Conservation (phyloP, 1,140 invertebrate species). For the Ruditapes philippinarum region DNA sequence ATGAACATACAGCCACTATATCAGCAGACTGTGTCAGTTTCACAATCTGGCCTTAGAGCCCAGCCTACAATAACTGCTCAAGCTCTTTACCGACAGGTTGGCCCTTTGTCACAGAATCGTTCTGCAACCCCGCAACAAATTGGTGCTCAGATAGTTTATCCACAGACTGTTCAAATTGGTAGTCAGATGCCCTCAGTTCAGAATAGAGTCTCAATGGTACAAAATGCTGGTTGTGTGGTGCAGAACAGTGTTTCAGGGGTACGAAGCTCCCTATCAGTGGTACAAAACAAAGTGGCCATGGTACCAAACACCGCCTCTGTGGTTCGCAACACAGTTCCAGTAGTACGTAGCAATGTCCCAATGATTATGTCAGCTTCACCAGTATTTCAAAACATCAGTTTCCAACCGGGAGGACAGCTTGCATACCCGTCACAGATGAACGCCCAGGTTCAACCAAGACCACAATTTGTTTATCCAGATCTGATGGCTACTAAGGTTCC, state of each 20-base stretch:
- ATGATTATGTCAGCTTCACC: conserved; percentile 7
- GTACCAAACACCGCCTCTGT: too few relatives aligned
- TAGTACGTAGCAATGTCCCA: not conserved
- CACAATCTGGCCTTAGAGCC: not conserved
- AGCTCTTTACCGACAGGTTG: not conserved
- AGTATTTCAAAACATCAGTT: not conserved
- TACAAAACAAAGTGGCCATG: too few relatives aligned
- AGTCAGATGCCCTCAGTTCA: not conserved
- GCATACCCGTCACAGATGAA: not conserved
- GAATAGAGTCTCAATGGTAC: not conserved
- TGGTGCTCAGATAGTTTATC: not conserved
- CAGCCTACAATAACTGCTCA: not conserved
- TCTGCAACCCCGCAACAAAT: not conserved
- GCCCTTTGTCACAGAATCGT: not conserved
- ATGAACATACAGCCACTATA: not conserved
- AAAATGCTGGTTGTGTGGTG: not conserved
- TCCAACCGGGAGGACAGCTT: not conserved
- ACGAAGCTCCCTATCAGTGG: too few relatives aligned
- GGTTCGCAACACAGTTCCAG: not conserved
- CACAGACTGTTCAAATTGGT: conserved; percentile 27
- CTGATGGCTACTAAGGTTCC: not conserved
- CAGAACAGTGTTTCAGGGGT: not conserved
- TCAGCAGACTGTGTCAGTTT: not conserved
- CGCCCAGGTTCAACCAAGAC: not conserved
- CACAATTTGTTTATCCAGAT: not conserved